Conservation (phyloP, 2,797 vertebrate species). For the Sebastes wilsoni region DNA sequence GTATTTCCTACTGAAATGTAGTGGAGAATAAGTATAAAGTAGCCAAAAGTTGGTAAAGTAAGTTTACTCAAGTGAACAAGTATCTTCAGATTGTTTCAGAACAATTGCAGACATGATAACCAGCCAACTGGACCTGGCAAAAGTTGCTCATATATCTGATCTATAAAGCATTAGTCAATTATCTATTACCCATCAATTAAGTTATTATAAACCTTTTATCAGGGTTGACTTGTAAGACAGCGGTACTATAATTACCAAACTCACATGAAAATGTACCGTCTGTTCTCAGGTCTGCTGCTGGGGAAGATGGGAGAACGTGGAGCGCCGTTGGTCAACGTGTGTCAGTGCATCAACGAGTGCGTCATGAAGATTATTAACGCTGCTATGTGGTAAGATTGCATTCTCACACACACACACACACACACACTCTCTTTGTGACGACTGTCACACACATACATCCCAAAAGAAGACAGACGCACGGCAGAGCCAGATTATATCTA, state of each 20-base stretch:
- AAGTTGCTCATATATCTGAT: background rate
- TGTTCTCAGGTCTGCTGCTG: constrained; percentile 85
- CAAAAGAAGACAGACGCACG: constrained; percentile 8
- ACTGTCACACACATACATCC: background rate
- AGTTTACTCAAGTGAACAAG: background rate
- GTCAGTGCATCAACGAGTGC: constrained; percentile 90
- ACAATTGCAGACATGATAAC: background rate
- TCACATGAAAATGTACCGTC: background rate
- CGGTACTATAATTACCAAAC: background rate
- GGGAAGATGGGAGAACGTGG: constrained; percentile 91
- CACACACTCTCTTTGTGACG: background rate
- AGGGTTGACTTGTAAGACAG: background rate
- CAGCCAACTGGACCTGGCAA: background rate
- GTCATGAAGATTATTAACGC: constrained; percentile 93
- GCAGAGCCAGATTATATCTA: constrained; percentile 55
- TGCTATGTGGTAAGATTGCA: constrained; percentile 85
- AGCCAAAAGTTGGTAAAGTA: too few relatives aligned
- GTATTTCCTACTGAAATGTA: background rate
- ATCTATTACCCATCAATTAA: background rate
- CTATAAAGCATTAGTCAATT: background rate
- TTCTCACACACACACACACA: background rate
- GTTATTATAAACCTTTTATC: background rate
- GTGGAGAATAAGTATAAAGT: too few relatives aligned
- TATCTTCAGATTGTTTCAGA: background rate
- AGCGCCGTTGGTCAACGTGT: constrained; percentile 87